phyloP scores from a whole-genome alignment of 2,888 invertebrate species.

The Tenthredo distinguenda region DNA sequence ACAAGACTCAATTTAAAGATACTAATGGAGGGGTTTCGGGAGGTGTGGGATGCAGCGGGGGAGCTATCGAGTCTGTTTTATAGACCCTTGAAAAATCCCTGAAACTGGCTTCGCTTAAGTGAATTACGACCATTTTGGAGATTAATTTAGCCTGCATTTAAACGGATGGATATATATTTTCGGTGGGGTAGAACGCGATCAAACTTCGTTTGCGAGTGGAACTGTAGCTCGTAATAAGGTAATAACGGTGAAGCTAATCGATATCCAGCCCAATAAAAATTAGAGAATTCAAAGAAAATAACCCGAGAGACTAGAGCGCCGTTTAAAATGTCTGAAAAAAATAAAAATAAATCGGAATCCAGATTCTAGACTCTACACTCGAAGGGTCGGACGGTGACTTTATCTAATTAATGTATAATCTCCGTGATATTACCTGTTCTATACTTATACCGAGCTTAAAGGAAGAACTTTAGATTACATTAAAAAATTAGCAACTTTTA shows the following conservation, averaged over 20 bases:
- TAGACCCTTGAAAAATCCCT: slow-evolving; percentile 44
- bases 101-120: slow-evolving; percentile 41
- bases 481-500: slow-evolving; percentile 38
- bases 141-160: slow-evolving; percentile 37
- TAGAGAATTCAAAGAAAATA: background rate
- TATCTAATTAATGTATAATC: slow-evolving; percentile 31
- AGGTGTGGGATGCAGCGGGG: background rate
- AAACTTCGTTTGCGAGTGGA: slow-evolving; percentile 22
- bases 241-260: slow-evolving; percentile 33
- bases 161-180: slow-evolving; percentile 42
- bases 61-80: slow-evolving; percentile 38
- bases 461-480: slow-evolving; percentile 27
- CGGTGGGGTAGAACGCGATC: background rate
- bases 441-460: slow-evolving; percentile 26
- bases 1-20: slow-evolving; percentile 16
- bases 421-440: background rate
- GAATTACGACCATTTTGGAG: slow-evolving; percentile 43
- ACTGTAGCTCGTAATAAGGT: slow-evolving; percentile 27
- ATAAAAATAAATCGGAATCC: background rate
- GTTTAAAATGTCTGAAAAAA: background rate
- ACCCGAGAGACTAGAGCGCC: background rate
- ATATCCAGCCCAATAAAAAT: slow-evolving; percentile 1
- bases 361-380: background rate
- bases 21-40: background rate
- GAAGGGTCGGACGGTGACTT: slow-evolving; percentile 3